phyloP scores from a whole-genome alignment of 2,113 vertebrate species.

The Orthonyx spaldingii region DNA sequence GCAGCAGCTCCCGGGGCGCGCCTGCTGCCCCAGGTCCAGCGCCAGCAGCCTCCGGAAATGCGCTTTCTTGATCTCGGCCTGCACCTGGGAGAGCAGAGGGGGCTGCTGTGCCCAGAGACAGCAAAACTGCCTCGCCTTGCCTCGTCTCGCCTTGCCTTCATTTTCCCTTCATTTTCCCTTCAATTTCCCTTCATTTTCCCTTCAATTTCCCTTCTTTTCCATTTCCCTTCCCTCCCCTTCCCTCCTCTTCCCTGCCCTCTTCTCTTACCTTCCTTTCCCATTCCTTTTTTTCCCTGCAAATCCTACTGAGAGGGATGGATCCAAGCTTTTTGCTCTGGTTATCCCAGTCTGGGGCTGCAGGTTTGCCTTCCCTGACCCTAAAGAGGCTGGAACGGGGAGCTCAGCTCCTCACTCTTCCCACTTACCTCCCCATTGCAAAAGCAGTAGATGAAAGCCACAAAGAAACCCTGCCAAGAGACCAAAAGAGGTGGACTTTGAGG shows the following conservation, averaged over 20 bases:
- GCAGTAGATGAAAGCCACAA: slow-evolving; percentile 97
- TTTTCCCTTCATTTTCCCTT: not conserved
- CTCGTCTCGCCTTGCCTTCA: too few relatives aligned
- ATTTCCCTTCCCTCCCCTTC: not conserved
- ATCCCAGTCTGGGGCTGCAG: not conserved
- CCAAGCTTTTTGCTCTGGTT: not conserved
- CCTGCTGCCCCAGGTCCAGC: slow-evolving; percentile 88
- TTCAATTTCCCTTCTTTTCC: too few relatives aligned
- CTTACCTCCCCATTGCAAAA: slow-evolving; percentile 98
- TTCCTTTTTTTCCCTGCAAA: not conserved
- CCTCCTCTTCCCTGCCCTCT: not conserved
- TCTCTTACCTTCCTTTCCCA: not conserved
- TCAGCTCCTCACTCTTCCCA: not conserved
- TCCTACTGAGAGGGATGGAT: not conserved
- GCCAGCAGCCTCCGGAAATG: slow-evolving; percentile 89
- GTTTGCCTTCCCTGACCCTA: not conserved
- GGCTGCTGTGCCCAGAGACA: not conserved
- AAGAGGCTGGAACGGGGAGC: not conserved
- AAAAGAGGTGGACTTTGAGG: not conserved
- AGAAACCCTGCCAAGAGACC: slow-evolving; percentile 83
- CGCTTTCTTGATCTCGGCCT: slow-evolving; percentile 94
- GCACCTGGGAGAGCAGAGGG: slow-evolving; percentile 76
- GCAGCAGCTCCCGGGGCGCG: slow-evolving; percentile 81
- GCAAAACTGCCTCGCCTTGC: not conserved
- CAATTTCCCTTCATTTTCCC: not conserved